A percentile compares a stretch with the other conserved stretches of the same genome.
These are phyloP conservation scores for Rynchops niger DNA, from an alignment of 2,113 vertebrate genomes.

Conservation along the genomic window DNA sequence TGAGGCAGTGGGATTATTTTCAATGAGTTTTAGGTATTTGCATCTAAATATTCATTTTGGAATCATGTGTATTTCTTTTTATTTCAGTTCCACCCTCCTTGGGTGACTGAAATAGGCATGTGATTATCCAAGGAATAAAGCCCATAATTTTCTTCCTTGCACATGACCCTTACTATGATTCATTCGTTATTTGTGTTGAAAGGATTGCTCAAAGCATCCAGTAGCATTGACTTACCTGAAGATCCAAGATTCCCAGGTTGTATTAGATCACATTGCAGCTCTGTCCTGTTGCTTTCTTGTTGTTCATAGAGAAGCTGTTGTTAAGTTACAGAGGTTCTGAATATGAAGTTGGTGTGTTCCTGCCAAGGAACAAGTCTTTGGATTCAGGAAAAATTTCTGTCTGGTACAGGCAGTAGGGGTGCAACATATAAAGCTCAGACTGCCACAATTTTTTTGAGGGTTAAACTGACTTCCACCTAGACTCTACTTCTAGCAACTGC, in stretches of 20 bases:
- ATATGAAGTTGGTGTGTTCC: neutral
- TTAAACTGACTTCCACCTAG: neutral
- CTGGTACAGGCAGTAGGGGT: neutral
- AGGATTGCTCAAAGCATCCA: neutral
- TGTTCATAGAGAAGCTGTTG: fast-evolving
- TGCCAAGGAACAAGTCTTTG: neutral
- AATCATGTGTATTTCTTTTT: neutral
- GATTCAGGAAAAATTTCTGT: neutral
- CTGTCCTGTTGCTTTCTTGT: neutral
- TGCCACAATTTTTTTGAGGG: neutral
- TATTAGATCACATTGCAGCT: neutral
- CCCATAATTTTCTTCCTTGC: neutral
- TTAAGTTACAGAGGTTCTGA: neutral
- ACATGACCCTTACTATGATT: neutral
- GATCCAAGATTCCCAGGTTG: neutral
- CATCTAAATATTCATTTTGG: neutral
- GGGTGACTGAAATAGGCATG: neutral
- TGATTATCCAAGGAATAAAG: neutral
- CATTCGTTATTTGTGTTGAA: neutral
- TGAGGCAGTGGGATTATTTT: slow-evolving; percentile 2
- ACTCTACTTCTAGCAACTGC: neutral
- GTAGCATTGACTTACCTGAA: neutral
- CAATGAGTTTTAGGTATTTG: neutral
- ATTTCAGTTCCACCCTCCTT: neutral
- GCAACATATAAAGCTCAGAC: neutral